Evolutionary conservation across 2,888 invertebrate species (phyloP), one percentile per base, ranked within the genome.

Genomic region (Tipula unca): DNA sequence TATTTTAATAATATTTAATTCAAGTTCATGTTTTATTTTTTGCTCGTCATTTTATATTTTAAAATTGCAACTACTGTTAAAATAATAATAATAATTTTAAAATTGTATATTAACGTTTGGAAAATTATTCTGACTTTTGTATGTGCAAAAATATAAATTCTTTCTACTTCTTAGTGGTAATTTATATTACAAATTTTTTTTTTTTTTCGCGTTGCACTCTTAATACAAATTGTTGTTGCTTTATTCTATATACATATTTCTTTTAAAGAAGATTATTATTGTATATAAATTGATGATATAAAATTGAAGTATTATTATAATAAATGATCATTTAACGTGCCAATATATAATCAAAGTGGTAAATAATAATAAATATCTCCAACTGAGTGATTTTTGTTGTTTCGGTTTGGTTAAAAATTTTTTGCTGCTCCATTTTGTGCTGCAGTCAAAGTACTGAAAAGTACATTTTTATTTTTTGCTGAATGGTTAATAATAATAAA

Each of bases 231-330:
- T 69, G 10, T 69, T 69, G 13, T 20, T 69, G 25, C n/a, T n/a
- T 69, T 69, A 54, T 54, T 54, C 17, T 17, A 54, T 17, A 32
- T 84, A 25, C 35, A 84, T 84, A 36, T 17, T 20, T 32, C n/a
- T 13, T 69, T 69, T 69, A 69, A 25, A 69, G 69, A 69, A 69
- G 69, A 69, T 25, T 25, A 69, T 54, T 54, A 17, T 54, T 54
- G 48, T 25, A 83, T 35, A 35, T 84, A 35, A 29, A 29, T 39
- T 85, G 85, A 85, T 85, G 85, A 39, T 42, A 85, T 42, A 25
- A 85, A 85, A 42, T 85, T 85, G 85, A 69, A 85, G 85, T 85
- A 85, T 85, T 85, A 85, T 85, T 85, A 85, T 39, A 85, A 85
- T 85, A 85, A 85, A 85, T 85, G 39, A 85, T n/a, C 39, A 85